Evolutionary conservation across 2,113 vertebrate genomes (phyloP).

Genomic region (Copsychus sechellarum): DNA sequence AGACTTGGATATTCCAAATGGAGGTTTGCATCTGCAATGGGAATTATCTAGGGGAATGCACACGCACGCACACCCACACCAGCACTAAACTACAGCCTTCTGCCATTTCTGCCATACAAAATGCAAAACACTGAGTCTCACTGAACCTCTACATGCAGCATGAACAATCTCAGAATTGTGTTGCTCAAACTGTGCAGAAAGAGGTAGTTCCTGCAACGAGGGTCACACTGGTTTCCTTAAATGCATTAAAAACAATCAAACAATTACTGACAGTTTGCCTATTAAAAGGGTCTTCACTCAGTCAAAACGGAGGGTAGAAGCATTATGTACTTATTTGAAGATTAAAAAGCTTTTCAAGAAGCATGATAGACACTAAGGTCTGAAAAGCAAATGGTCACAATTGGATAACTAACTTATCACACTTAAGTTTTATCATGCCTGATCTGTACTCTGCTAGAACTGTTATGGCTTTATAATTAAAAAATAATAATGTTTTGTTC

Average conservation of each 20-base stretch:
- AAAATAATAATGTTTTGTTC: conserved; percentile 2
- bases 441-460: neutral
- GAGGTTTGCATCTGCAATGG: neutral
- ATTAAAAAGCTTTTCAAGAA: neutral
- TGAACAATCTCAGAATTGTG: neutral
- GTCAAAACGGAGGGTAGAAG: neutral
- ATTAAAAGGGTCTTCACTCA: neutral
- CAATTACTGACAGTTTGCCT: neutral
- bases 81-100: neutral
- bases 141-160: neutral
- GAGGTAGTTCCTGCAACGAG: neutral
- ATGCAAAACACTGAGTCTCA: neutral
- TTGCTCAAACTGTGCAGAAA: neutral
- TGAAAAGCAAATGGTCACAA: neutral
- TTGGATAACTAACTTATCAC: neutral
- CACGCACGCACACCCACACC: too few species aligned
- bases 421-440: neutral
- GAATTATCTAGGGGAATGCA: neutral
- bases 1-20: neutral
- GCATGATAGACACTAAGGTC: neutral
- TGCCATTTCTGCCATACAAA: neutral
- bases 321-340: neutral
- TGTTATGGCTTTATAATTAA: neutral
- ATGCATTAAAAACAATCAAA: neutral
- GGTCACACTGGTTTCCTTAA: neutral